phyloP scores from a whole-genome alignment of 1,140 invertebrate species.

The Neuroterus valhalla region DNA sequence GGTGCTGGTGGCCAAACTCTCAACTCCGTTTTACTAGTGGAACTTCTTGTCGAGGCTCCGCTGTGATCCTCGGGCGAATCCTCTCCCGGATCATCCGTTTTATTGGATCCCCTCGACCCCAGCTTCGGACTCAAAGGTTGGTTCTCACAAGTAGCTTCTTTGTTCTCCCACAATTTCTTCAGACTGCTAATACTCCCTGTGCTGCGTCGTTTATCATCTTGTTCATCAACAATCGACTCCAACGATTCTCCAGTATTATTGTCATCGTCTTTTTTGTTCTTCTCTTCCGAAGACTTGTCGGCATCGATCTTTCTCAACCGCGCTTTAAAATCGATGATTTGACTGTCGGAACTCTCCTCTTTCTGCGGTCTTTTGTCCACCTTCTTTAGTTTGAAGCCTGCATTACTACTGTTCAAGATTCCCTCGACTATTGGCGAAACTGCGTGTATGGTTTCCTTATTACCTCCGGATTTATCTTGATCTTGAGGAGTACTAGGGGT shows the following conservation, averaged over 20 bases:
- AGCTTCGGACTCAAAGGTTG: constrained; percentile 81
- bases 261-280: constrained; percentile 67
- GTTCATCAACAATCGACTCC: constrained; percentile 78
- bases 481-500: neutral
- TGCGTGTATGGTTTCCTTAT: constrained; percentile 41
- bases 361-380: constrained; percentile 78
- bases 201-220: constrained; percentile 90
- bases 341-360: constrained; percentile 75
- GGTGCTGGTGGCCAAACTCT: constrained; percentile 76
- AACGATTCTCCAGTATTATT: constrained; percentile 66
- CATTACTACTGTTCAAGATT: constrained; percentile 48
- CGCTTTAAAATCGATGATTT: constrained; percentile 90
- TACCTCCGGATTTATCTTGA: constrained; percentile 46
- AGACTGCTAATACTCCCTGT: constrained; percentile 94
- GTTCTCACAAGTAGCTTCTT: constrained; percentile 74
- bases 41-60: constrained; percentile 68
- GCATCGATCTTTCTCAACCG: constrained; percentile 87
- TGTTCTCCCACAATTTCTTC: constrained; percentile 93
- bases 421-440: constrained; percentile 57
- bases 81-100: constrained; percentile 67
- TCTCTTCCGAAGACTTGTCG: constrained; percentile 72
- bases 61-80: constrained; percentile 75
- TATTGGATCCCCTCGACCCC: constrained; percentile 64
- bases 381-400: constrained; percentile 79
- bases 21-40: constrained; percentile 74